Conservation (phyloP, 2,797 vertebrate genomes). For the Syngnathus rostellatus region DNA sequence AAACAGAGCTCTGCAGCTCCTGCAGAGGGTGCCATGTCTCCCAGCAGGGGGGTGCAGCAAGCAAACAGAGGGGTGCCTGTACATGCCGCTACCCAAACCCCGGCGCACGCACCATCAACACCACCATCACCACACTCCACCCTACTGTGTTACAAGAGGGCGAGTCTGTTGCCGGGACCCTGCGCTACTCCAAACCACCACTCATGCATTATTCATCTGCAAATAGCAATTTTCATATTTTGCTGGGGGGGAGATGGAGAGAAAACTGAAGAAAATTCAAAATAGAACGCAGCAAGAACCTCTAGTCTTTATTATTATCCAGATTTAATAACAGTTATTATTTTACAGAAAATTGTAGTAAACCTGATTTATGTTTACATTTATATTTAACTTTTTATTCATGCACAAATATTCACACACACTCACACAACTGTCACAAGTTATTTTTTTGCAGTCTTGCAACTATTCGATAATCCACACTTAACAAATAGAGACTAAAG, state of each 20-base stretch:
- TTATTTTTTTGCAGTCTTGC: neutral
- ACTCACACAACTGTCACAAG: neutral
- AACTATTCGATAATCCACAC: neutral
- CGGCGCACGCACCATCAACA: slow-evolving; percentile 71
- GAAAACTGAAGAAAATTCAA: slow-evolving; percentile 78
- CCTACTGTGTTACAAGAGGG: slow-evolving; percentile 54
- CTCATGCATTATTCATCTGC: slow-evolving; percentile 97
- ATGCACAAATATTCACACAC: neutral
- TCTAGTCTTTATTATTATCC: neutral
- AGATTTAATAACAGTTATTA: neutral
- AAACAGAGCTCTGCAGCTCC: slow-evolving; percentile 64
- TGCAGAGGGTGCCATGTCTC: slow-evolving; percentile 74
- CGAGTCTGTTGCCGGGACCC: slow-evolving; percentile 40
- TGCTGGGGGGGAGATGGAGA: slow-evolving; percentile 75
- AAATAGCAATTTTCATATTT: slow-evolving; percentile 95
- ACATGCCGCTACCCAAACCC: slow-evolving; percentile 76
- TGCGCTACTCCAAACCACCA: slow-evolving; percentile 82
- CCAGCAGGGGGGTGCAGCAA: slow-evolving; percentile 65
- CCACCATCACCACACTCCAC: slow-evolving; percentile 59
- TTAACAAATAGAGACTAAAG: neutral
- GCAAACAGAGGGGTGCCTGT: slow-evolving; percentile 68
- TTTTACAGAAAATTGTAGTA: neutral
- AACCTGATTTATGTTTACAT: neutral
- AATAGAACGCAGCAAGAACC: slow-evolving; percentile 45
- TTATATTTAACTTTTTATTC: neutral